Evolutionary conservation across 2,797 vertebrate species (phyloP).

Genomic region (Urophycis tenuis): DNA sequence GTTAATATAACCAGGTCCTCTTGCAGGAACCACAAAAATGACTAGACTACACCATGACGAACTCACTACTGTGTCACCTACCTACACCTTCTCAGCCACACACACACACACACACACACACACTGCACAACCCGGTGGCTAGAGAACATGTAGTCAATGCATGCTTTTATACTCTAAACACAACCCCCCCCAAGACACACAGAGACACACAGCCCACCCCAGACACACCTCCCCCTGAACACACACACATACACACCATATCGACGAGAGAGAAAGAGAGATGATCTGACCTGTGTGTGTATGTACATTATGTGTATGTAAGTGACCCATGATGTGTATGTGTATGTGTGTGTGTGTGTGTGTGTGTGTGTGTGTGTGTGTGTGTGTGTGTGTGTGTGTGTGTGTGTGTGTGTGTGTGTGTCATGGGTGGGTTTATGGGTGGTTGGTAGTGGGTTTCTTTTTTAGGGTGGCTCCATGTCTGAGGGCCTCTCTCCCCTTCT

Average conservation of each 20-base stretch:
- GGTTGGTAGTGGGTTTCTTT: neutral
- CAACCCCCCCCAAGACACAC: constrained; percentile 10
- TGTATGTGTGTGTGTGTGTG: constrained; percentile 24
- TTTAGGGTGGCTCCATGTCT: neutral
- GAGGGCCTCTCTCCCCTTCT: neutral
- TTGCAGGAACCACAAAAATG: constrained; percentile 75
- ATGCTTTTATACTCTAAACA: constrained; percentile 56
- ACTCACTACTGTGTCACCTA: neutral
- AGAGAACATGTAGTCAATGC: constrained; percentile 61
- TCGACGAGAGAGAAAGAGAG: constrained; percentile 23
- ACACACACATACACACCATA: constrained; percentile 58
- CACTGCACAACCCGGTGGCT: constrained; percentile 19
- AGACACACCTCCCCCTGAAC: neutral
- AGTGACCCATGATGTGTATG: constrained; percentile 37
- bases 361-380: constrained; percentile 4
- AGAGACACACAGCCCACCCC: neutral
- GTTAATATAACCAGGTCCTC: constrained; percentile 28
- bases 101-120: neutral
- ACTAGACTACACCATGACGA: constrained; percentile 57
- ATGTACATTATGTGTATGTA: constrained; percentile 66
- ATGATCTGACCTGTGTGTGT: constrained; percentile 66
- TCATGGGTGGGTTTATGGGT: neutral
- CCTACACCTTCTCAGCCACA: neutral
- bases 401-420: constrained; percentile 4
- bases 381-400: neutral